Evolutionary conservation across 2,888 invertebrate species (phyloP).

Genomic region (Linyphia triangularis): DNA sequence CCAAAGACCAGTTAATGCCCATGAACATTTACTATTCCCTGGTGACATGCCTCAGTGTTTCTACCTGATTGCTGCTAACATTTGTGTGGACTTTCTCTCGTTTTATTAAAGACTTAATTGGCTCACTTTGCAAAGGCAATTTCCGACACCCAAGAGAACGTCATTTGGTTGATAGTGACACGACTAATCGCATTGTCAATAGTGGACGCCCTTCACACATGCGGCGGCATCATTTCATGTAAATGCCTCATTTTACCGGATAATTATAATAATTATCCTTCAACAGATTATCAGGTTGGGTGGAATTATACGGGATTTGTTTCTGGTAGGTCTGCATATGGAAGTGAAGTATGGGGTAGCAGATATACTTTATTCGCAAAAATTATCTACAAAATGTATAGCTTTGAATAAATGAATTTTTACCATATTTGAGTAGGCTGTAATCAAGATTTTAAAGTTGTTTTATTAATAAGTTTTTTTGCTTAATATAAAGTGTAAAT

Average conservation of each 20-base stretch:
- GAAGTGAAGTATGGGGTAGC: no score
- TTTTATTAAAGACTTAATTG: slow-evolving; percentile 14
- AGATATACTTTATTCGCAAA: no score
- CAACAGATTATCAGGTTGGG: not conserved
- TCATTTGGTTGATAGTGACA: not conserved
- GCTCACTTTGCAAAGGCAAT: slow-evolving; percentile 4
- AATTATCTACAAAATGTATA: no score
- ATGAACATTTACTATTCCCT: not conserved
- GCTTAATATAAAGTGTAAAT: no score
- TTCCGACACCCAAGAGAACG: slow-evolving; percentile 10
- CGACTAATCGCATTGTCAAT: not conserved
- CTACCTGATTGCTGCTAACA: not conserved
- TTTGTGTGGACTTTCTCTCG: not conserved
- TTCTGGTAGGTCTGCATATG: not conserved
- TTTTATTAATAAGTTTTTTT: no score
- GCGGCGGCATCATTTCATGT: not conserved
- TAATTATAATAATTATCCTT: not conserved
- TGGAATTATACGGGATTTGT: not conserved
- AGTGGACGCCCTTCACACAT: not conserved
- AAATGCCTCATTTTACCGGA: not conserved
- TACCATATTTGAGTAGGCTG: no score
- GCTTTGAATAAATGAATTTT: no score
- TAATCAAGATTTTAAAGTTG: no score
- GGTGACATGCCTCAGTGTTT: not conserved
- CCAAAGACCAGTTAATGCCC: not conserved